Evolutionary conservation across 2,113 vertebrate species (phyloP).

Genomic region (Microcebus tavaratra): DNA sequence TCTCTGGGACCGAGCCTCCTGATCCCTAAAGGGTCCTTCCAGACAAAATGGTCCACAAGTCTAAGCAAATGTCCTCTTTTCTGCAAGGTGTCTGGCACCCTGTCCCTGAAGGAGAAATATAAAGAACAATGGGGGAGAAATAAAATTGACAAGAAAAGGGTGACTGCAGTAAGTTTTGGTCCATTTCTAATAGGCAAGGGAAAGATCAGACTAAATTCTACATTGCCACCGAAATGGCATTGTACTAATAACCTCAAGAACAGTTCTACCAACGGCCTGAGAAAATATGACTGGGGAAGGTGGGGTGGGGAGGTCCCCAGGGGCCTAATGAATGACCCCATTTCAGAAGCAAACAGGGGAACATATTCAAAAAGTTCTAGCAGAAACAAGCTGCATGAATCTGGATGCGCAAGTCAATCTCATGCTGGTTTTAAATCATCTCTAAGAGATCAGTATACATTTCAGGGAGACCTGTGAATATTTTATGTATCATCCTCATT

Average conservation of each 20-base stretch:
- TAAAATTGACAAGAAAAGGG: background rate
- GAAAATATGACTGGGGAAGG: background rate
- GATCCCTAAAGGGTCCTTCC: background rate
- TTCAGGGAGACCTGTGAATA: background rate
- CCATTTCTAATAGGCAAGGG: background rate
- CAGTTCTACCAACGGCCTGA: background rate
- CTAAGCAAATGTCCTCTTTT: background rate
- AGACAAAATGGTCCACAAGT: background rate
- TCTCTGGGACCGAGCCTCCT: background rate
- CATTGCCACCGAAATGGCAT: background rate
- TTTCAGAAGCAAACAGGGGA: background rate
- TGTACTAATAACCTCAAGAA: background rate
- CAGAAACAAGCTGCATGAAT: conserved; percentile 21
- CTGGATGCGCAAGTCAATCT: background rate
- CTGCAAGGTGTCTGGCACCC: background rate
- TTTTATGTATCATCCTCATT: background rate
- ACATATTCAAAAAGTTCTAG: background rate
- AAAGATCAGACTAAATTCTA: background rate
- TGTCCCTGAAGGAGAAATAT: background rate
- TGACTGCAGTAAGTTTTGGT: background rate
- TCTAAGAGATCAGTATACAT: background rate
- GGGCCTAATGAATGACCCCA: background rate
- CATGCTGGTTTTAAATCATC: background rate
- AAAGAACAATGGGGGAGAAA: background rate
- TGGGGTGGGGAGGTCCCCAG: background rate